Conservation (phyloP, 1,140 invertebrate genomes). For the Drosophila grimshawi region DNA sequence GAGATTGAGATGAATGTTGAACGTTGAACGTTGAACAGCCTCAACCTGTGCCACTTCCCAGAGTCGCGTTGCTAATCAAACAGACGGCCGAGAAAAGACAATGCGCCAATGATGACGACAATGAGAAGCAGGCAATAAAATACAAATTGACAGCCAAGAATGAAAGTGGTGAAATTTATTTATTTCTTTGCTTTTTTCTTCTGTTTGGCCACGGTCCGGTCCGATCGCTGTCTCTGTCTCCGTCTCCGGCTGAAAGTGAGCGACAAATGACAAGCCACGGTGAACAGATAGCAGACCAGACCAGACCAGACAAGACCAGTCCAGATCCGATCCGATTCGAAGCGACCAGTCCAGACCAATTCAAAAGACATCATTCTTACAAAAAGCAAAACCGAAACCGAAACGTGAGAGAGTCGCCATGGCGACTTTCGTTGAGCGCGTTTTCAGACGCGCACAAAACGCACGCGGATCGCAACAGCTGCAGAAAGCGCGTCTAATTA, state of each 20-base stretch:
- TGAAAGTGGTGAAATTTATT: constrained; percentile 71
- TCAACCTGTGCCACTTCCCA: constrained; percentile 58
- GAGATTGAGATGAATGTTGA: neutral
- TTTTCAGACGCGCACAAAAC: constrained; percentile 40
- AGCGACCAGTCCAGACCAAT: constrained; percentile 32
- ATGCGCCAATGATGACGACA: constrained; percentile 51
- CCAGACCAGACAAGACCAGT: constrained; percentile 13
- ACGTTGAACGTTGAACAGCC: constrained; percentile 10
- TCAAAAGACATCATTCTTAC: constrained; percentile 60
- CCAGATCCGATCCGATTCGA: neutral
- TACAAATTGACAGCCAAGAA: constrained; percentile 67
- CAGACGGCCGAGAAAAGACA: constrained; percentile 35
- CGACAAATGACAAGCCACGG: constrained; percentile 58
- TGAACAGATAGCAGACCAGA: constrained; percentile 25
- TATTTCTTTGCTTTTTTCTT: constrained; percentile 39
- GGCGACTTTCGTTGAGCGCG: constrained; percentile 57
- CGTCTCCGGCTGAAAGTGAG: constrained; percentile 47
- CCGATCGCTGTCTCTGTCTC: constrained; percentile 4
- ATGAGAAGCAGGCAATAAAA: constrained; percentile 58
- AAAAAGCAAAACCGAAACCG: constrained; percentile 51
- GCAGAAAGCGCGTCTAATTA: constrained; percentile 65
- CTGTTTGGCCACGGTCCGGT: constrained; percentile 14
- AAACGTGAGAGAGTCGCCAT: constrained; percentile 49
- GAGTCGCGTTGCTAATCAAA: constrained; percentile 47
- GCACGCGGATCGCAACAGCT: constrained; percentile 13